These are phyloP conservation scores for Steatocranus sp. DNA, from an alignment of 2,797 vertebrate species.

Conservation along the genomic window DNA sequence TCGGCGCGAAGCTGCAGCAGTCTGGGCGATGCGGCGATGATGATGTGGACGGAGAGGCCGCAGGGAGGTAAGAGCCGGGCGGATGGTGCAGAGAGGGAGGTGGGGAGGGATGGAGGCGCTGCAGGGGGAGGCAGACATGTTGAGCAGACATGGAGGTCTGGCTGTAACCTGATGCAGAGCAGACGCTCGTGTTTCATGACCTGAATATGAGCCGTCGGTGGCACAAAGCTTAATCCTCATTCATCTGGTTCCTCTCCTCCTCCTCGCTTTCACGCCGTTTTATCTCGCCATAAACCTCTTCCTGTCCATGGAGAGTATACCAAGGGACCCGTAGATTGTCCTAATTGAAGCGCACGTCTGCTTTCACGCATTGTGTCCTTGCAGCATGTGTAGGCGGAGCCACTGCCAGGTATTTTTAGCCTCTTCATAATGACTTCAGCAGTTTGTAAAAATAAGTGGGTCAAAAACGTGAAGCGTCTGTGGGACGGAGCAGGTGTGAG, in stretches of 20 bases:
- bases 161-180: slow-evolving; percentile 52
- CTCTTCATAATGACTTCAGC: not conserved
- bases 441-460: not conserved
- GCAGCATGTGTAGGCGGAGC: slow-evolving; percentile 5
- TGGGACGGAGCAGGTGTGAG: not conserved
- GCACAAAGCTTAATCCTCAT: not conserved
- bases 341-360: not conserved
- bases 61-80: slow-evolving; percentile 58
- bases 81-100: not conserved
- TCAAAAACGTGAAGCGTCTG: not conserved
- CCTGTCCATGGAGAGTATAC: not conserved
- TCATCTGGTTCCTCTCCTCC: not conserved
- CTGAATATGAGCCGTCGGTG: not conserved
- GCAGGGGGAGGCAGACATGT: not conserved
- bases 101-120: not conserved
- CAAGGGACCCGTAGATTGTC: not conserved
- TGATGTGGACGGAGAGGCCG: slow-evolving; percentile 45
- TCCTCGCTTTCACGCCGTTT: not conserved
- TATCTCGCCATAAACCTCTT: not conserved
- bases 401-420: not conserved
- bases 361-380: not conserved
- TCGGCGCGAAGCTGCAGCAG: slow-evolving; percentile 3
- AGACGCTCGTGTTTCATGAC: slow-evolving; percentile 34
- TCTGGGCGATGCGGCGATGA: slow-evolving; percentile 52
- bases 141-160: slow-evolving; percentile 18